Percentiles rank a stretch among this genome's conserved stretches.
Conservation (phyloP, 2,888 invertebrate genomes). For the Erannis defoliaria region DNA sequence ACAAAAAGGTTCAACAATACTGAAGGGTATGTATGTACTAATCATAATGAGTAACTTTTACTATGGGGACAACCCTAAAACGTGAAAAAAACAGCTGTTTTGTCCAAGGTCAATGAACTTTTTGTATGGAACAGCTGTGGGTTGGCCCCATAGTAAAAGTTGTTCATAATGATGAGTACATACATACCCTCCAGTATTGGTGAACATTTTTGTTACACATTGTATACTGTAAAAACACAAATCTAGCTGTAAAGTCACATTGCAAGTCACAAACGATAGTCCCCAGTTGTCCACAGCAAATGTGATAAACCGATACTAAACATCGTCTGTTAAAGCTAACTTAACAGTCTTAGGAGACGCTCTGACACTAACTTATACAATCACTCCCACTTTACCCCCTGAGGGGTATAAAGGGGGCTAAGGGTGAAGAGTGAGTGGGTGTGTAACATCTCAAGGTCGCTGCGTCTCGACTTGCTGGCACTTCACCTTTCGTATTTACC, state of each 20-base stretch:
- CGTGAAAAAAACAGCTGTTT: no score
- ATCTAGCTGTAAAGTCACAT: constrained; percentile 1
- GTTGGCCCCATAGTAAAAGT: no score
- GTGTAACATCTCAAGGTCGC: constrained; percentile 77
- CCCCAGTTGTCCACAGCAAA: constrained; percentile 15
- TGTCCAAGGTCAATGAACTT: no score
- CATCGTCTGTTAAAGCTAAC: constrained; percentile 23
- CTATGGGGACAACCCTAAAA: no score
- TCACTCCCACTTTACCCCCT: background rate
- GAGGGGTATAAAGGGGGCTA: constrained; percentile 33
- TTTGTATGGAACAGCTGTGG: no score
- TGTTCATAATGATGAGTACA: no score
- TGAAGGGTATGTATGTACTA: no score
- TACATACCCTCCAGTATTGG: no score
- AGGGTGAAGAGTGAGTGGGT: constrained; percentile 47
- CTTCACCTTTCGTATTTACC: constrained; percentile 49
- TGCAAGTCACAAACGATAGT: background rate
- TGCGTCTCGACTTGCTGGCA: constrained; percentile 55
- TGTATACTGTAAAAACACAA: constrained; percentile 5
- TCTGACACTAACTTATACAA: constrained; percentile 23
- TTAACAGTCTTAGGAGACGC: constrained; percentile 19
- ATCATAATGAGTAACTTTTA: no score
- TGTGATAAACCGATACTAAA: constrained; percentile 21
- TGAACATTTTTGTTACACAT: background rate
- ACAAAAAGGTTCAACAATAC: no score